Base-by-base conservation (phyloP, 2,888 invertebrate genomes). In the Candidula unifasciata region DNA sequence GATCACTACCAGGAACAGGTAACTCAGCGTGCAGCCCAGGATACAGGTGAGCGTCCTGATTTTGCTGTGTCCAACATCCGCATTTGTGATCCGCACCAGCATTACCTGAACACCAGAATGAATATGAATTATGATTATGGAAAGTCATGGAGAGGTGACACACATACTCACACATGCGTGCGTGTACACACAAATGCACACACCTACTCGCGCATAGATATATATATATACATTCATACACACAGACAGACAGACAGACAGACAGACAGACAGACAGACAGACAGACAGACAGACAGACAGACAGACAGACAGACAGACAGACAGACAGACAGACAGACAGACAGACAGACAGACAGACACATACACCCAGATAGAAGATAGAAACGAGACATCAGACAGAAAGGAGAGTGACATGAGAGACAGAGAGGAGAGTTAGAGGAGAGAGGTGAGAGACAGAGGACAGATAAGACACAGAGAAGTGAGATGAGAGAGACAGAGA, bases 71-170 rank as follows among this genome's bases (percentile, higher is more conserved):
- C 95, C 95, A 81, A 95, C 93, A 87, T 94, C 94, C 77, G 95
- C 92, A 93, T 95, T 95, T 27, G 95, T 95, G 84, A 95, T 92
- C 88, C 95, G 95, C 77, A 95, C 93, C 89, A 95, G 95, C 84
- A 95, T 95, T 88, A 95, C 92, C 91, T 95, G 95, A 0, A 5
- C n/a, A n/a, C n/a, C n/a, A n/a, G n/a, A n/a, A n/a, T n/a, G 33
- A 13, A 13, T 13, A 52, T 27, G n/a, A 73, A 73, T 21, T 44
- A 24, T 13, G 3, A 64, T 64, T 16, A 5, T 13, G 64, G n/a
- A 24, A 64, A 64, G 5, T 24, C 13, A 64, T 24, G 54, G 8
- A 16, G 54, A 54, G 16, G 16, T 54, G 16, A 54, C 16, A 16
- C 54, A 18, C 18, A 54, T 54, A 18, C 13, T n/a, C n/a, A n/a